Evolutionary conservation across 2,113 vertebrate species (phyloP).

Genomic region (Centrocercus urophasianus): DNA sequence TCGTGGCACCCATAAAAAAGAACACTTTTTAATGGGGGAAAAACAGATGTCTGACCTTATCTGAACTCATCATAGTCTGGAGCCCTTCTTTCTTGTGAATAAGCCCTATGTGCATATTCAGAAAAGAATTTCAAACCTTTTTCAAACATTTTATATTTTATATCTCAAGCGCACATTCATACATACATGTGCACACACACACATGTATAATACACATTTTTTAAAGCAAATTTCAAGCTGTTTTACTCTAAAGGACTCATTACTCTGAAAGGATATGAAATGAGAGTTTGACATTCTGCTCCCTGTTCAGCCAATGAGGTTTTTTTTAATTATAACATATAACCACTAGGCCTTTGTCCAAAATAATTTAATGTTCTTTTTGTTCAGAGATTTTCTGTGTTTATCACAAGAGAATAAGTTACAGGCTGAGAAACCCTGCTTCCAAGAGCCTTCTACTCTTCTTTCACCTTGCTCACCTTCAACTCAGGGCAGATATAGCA

Average conservation of each 20-base stretch:
- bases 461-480: background rate
- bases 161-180: background rate
- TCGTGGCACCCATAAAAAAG: background rate
- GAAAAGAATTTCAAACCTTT: background rate
- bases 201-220: background rate
- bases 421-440: background rate
- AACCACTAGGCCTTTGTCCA: background rate
- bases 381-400: background rate
- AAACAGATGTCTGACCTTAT: background rate
- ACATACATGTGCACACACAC: background rate
- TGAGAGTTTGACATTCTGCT: background rate
- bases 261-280: background rate
- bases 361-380: background rate
- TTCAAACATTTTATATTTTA: background rate
- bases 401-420: background rate
- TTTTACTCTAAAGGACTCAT: background rate
- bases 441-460: background rate
- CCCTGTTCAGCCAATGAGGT: background rate
- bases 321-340: background rate
- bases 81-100: background rate
- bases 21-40: background rate
- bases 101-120: background rate
- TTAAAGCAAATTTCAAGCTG: background rate
- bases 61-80: background rate
- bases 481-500: rapidly evolving